phyloP scores from a whole-genome alignment of 2,113 vertebrate species.

The Murina feae region DNA sequence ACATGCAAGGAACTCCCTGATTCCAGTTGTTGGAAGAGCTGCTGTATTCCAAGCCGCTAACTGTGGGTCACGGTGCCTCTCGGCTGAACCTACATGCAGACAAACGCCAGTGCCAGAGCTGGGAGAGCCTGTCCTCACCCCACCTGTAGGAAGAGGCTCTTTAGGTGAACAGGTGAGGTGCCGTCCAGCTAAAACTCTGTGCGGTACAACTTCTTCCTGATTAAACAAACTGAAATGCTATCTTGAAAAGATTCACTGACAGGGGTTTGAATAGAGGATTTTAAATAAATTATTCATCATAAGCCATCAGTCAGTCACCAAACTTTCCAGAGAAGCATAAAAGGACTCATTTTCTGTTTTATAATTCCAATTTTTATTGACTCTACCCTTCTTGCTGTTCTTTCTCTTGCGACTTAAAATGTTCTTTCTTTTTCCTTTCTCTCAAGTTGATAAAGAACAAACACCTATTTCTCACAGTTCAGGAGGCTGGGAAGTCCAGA shows the following conservation, averaged over 20 bases:
- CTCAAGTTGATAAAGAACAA: neutral
- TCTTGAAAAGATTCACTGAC: neutral
- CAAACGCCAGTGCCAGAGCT: neutral
- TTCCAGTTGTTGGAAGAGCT: neutral
- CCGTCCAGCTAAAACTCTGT: neutral
- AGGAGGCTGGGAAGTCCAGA: neutral
- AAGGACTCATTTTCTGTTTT: neutral
- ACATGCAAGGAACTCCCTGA: neutral
- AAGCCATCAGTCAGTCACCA: neutral
- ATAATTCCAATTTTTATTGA: neutral
- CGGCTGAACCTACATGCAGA: neutral
- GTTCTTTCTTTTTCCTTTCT: neutral
- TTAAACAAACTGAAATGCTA: neutral
- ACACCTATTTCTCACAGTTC: neutral
- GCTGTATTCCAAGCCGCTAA: neutral
- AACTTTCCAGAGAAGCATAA: neutral
- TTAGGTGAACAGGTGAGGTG: neutral
- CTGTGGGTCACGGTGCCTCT: rapidly evolving
- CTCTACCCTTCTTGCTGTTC: neutral
- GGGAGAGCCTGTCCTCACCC: neutral
- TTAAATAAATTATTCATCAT: neutral
- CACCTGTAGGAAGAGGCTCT: neutral
- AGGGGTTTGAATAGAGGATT: neutral
- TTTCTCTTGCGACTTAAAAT: neutral
- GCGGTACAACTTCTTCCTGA: neutral